Conservation (phyloP, 2,797 vertebrate genomes). For the Philypnodon macrostomus region DNA sequence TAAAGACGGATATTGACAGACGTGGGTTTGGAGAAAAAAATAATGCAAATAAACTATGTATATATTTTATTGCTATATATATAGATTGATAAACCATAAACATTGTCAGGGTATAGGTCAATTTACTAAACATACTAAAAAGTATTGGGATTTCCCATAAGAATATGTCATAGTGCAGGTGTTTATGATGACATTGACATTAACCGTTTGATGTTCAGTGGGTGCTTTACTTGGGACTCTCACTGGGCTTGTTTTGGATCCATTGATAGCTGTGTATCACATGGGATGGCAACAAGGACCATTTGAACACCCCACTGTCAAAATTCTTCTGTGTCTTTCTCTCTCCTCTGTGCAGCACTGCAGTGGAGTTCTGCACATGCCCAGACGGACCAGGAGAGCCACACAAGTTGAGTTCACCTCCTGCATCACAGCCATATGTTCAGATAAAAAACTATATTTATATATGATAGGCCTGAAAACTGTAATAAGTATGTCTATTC, state of each 20-base stretch:
- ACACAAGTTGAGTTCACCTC: conserved; percentile 60
- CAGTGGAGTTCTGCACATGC: conserved; percentile 74
- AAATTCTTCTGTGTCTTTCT: conserved; percentile 48
- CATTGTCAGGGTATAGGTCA: too few relatives aligned
- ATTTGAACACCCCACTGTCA: conserved; percentile 40
- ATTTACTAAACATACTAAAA: too few relatives aligned
- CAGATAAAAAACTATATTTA: conserved; percentile 4
- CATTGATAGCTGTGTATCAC: conserved; percentile 30
- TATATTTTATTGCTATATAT: too few relatives aligned
- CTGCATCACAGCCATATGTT: conserved; percentile 36
- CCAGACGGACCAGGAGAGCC: conserved; percentile 58
- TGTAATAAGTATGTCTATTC: conserved; percentile 6
- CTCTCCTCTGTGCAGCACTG: conserved; percentile 61
- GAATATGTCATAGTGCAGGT: conserved; percentile 7
- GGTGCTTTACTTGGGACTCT: too few relatives aligned
- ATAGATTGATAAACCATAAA: too few relatives aligned
- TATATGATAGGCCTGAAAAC: background rate
- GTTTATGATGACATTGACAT: conserved; percentile 31
- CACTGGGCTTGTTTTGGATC: too few relatives aligned
- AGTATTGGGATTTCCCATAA: background rate
- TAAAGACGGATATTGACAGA: too few relatives aligned
- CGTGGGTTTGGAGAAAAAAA: too few relatives aligned
- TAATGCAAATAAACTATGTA: too few relatives aligned
- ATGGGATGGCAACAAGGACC: conserved; percentile 25
- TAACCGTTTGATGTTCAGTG: conserved; percentile 31